These are phyloP conservation scores for Plagodis dolabraria DNA, from an alignment of 2,888 invertebrate genomes.

Conservation along the genomic window DNA sequence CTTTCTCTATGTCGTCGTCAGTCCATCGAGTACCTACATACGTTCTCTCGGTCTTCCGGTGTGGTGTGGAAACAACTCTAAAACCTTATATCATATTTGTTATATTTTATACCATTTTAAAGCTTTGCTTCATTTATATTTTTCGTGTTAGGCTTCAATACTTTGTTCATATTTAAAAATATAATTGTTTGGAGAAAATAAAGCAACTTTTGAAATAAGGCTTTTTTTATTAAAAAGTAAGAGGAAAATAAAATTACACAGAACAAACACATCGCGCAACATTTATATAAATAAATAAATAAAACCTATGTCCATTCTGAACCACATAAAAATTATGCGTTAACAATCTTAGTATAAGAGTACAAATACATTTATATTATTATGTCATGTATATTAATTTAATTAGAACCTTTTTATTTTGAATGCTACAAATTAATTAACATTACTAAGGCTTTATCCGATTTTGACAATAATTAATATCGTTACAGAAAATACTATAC, in stretches of 20 bases:
- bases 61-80: too few species aligned
- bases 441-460: constrained; percentile 24
- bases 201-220: constrained; percentile 58
- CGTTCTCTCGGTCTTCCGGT: too few species aligned
- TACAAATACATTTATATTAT: constrained; percentile 49
- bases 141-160: too few species aligned
- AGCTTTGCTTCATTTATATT: too few species aligned
- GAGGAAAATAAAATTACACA: constrained; percentile 69
- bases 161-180: too few species aligned
- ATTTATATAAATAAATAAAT: constrained; percentile 65
- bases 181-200: constrained; percentile 18
- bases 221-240: constrained; percentile 68
- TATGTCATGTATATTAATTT: constrained; percentile 60
- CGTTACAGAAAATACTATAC: constrained; percentile 8
- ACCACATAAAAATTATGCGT: constrained; percentile 70
- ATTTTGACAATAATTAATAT: too few species aligned
- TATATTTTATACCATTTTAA: too few species aligned
- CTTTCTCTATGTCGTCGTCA: too few species aligned
- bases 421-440: constrained; percentile 33
- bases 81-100: too few species aligned
- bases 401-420: constrained; percentile 38
- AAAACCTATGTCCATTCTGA: constrained; percentile 51
- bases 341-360: constrained; percentile 62
- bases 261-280: constrained; percentile 76
- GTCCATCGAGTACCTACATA: too few species aligned